Base-by-base conservation (phyloP, 2,113 vertebrate species). In the Ardeotis arabs region DNA sequence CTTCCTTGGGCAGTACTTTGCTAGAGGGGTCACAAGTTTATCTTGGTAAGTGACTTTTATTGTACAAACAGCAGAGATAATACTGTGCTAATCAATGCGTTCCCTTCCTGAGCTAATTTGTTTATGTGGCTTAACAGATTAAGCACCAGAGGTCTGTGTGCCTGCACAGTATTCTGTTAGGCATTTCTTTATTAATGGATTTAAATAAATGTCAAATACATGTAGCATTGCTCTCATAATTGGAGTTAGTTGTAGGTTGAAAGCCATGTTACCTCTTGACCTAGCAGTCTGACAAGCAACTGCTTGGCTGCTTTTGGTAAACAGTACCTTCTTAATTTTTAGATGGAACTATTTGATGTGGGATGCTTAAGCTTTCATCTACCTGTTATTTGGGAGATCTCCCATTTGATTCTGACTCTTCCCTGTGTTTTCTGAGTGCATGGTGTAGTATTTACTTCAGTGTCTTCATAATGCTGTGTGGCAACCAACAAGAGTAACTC, bases 1-100 rank as follows among this genome's bases (percentile, higher is more conserved):
- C 98, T 64, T 99, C 99, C 22, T 96, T 99, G 96, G 97, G 98
- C 94, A 98, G 98, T 33, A 98, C 98, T 9, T 83, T 97, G 1
- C 94, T 99, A 93, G 99, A 99, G 93, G 99, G 99, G 16, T 99
- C 99, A 7, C 99, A 99, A 93, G 98, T 99, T 82, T 99, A 98
- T 97, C 98, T 99, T 29, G 99, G 99, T 99, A 97, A 98, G 97
- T 91, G 44, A 29, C 41, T 78, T 63, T 75, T 56, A 69, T 87
- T 59, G 55, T 91, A 47, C 52, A 80, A 90, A 50, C 60, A 77
- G 41, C 55, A 77, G 74, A 88, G 78, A 39, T 68, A 53, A 53
- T 49, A 35, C 78, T 74, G 70, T 1, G 1, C 39, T 76, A 75
- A 84, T 60, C n/a, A 58, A 33, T 19, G 39, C 14, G 9, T 95